Evolutionary conservation across 2,113 vertebrate genomes (phyloP).

Genomic region (Thunnus thynnus): DNA sequence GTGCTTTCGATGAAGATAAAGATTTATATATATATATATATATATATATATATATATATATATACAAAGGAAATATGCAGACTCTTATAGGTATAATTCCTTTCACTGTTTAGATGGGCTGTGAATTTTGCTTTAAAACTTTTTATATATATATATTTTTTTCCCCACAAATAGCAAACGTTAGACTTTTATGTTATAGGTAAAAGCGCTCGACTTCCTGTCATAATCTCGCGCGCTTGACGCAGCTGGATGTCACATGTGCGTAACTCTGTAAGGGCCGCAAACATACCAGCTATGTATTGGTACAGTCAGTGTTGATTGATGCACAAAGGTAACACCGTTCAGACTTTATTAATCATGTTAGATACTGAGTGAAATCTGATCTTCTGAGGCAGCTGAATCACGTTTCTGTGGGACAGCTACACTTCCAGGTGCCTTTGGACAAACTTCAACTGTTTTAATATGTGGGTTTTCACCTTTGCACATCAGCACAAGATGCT

Average conservation of each 20-base stretch:
- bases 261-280: neutral
- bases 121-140: neutral
- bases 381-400: neutral
- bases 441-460: neutral
- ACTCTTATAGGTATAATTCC: too few species aligned
- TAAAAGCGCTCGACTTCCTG: neutral
- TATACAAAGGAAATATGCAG: too few species aligned
- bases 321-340: neutral
- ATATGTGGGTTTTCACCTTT: conserved; percentile 44
- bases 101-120: neutral
- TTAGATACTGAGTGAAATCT: neutral
- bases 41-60: too few species aligned
- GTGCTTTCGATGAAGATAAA: too few species aligned
- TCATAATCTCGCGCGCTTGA: neutral
- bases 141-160: too few species aligned
- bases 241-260: conserved; percentile 19
- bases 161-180: rapidly evolving
- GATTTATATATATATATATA: too few species aligned
- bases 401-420: neutral
- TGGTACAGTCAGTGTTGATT: neutral
- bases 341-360: neutral
- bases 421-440: neutral
- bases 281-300: neutral
- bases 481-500: conserved; percentile 33
- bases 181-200: conserved; percentile 58